These are phyloP conservation scores for Vulpes lagopus DNA, from an alignment of 2,113 vertebrate species.

Conservation along the genomic window DNA sequence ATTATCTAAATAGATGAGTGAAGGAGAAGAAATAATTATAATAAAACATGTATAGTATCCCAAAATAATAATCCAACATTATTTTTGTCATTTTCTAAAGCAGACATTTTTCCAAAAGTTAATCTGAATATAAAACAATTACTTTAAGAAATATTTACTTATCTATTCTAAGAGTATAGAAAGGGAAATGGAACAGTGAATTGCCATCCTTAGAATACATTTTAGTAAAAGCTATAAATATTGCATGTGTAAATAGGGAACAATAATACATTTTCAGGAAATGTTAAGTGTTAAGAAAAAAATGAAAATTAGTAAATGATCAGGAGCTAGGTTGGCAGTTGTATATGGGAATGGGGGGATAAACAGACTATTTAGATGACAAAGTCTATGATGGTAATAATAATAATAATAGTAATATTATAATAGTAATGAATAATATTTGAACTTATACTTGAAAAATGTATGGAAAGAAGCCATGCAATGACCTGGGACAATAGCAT, in stretches of 20 bases:
- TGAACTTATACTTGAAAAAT: neutral
- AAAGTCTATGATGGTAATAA: neutral
- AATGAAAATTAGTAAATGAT: neutral
- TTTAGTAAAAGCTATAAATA: neutral
- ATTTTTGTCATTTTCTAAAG: neutral
- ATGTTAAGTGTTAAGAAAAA: neutral
- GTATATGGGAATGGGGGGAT: rapidly evolving
- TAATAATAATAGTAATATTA: neutral
- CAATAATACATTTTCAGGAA: neutral
- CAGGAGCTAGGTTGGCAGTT: neutral
- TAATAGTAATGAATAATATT: neutral
- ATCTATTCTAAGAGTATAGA: neutral
- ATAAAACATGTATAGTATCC: neutral
- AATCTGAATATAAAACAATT: neutral
- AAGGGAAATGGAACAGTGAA: neutral
- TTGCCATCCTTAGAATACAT: neutral
- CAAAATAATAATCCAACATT: neutral
- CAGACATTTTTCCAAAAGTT: neutral
- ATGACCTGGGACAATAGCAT: neutral
- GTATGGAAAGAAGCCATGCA: neutral
- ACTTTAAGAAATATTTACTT: neutral
- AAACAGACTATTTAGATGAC: neutral
- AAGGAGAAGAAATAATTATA: neutral
- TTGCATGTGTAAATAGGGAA: neutral
- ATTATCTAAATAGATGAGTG: neutral